Percentiles rank a stretch among this genome's conserved stretches.
Conservation (phyloP, 1,140 invertebrate species). For the Ptiloglossa arizonensis region DNA sequence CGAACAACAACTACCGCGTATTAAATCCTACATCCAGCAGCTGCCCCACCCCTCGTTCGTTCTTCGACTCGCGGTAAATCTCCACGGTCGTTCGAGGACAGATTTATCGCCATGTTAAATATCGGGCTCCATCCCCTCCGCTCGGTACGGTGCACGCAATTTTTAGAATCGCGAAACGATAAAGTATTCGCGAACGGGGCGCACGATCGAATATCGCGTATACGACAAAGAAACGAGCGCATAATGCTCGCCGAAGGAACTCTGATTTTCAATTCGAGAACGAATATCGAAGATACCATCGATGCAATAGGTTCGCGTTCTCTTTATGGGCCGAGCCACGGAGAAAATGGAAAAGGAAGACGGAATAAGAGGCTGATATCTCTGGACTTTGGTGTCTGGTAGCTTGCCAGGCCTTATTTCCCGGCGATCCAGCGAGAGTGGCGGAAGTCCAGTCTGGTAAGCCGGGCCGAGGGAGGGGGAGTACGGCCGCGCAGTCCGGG, state of each 20-base stretch:
- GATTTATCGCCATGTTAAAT: background rate
- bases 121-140: background rate
- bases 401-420: constrained; percentile 52
- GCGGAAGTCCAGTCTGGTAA: constrained; percentile 71
- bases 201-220: background rate
- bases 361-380: constrained; percentile 41
- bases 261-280: constrained; percentile 46
- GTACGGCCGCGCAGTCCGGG: constrained; percentile 28
- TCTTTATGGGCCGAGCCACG: constrained; percentile 12
- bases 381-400: constrained; percentile 45
- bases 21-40: no score
- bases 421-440: constrained; percentile 46
- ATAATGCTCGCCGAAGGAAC: constrained; percentile 3
- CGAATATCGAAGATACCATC: constrained; percentile 47
- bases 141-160: background rate
- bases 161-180: background rate
- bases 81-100: no score
- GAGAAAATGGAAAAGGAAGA: constrained; percentile 36
- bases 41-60: no score
- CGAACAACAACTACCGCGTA: no score
- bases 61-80: no score
- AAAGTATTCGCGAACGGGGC: background rate
- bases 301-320: constrained; percentile 2
- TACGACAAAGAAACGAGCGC: constrained; percentile 34
- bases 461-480: constrained; percentile 27